Evolutionary conservation across 2,113 vertebrate genomes (phyloP).

Genomic region (Connochaetes taurinus): DNA sequence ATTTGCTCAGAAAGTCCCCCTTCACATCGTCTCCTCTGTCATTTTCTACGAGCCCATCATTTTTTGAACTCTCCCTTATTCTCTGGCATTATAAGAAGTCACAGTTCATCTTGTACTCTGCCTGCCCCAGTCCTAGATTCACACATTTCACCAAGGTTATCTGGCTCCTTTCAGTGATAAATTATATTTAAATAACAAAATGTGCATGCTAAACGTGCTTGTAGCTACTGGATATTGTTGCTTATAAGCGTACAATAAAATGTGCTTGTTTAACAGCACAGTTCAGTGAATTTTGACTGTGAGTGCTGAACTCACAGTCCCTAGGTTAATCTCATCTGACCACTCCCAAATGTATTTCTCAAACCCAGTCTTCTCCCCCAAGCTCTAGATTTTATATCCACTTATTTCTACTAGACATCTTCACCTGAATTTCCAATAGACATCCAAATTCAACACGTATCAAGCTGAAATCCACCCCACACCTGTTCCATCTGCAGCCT

Average conservation of each 20-base stretch:
- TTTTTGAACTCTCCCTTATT: not conserved
- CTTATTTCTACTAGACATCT: not conserved
- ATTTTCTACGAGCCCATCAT: not conserved
- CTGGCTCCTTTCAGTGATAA: not conserved
- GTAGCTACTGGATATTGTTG: not conserved
- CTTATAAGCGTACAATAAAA: not conserved
- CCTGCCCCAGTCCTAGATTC: not conserved
- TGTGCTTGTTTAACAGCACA: not conserved
- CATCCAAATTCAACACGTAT: not conserved
- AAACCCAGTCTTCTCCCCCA: not conserved
- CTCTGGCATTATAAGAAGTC: not conserved
- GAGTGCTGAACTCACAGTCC: not conserved
- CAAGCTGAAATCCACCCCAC: not conserved
- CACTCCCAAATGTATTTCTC: not conserved
- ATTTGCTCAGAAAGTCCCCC: not conserved
- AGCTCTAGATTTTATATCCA: not conserved
- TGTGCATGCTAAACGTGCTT: not conserved
- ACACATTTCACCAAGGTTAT: not conserved
- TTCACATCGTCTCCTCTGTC: not conserved
- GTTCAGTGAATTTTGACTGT: not conserved
- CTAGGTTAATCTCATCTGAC: not conserved
- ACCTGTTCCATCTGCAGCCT: not conserved
- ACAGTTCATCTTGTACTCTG: not conserved
- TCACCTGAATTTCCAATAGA: not conserved
- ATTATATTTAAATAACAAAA: not conserved